These are phyloP conservation scores for Drosophila neoperkinsi DNA, from an alignment of 2,888 invertebrate species.

Conservation along the genomic window DNA sequence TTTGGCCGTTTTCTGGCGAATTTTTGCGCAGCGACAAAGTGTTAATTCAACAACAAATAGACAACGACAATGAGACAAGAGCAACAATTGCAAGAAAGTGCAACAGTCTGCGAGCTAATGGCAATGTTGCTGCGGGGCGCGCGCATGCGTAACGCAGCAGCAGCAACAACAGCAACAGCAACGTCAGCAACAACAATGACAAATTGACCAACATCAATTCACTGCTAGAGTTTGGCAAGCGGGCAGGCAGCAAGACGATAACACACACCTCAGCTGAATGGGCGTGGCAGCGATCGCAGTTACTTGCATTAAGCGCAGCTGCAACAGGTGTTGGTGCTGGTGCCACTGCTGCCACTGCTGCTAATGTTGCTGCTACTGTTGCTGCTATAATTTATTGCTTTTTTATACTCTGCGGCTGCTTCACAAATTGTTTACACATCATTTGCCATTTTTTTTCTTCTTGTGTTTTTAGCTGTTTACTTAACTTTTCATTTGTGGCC, in stretches of 20 bases:
- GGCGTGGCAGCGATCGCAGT: constrained; percentile 21
- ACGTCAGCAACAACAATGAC: constrained; percentile 38
- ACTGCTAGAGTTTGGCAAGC: constrained; percentile 47
- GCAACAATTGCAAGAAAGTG: constrained; percentile 54
- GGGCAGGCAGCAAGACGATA: neutral
- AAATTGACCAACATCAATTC: constrained; percentile 60
- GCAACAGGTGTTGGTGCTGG: constrained; percentile 56
- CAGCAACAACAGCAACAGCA: constrained; percentile 32
- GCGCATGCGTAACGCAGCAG: constrained; percentile 75
- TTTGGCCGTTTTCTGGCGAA: constrained; percentile 49
- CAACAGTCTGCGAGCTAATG: constrained; percentile 50
- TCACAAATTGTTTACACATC: constrained; percentile 45
- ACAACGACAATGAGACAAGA: constrained; percentile 28
- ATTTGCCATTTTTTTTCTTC: constrained; percentile 20
- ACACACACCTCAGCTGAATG: constrained; percentile 6
- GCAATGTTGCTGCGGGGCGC: constrained; percentile 54
- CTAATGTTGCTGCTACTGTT: constrained; percentile 20
- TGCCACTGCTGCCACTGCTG: neutral
- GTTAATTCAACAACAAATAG: constrained; percentile 74
- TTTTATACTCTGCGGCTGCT: constrained; percentile 3
- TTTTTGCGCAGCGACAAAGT: constrained; percentile 63
- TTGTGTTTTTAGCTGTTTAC: constrained; percentile 13
- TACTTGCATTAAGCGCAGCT: constrained; percentile 19
- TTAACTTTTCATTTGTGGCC: constrained; percentile 22
- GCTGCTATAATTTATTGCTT: constrained; percentile 13